These are phyloP conservation scores for Enteromius thamalakanensis DNA, from an alignment of 2,797 vertebrate species.

Conservation along the genomic window DNA sequence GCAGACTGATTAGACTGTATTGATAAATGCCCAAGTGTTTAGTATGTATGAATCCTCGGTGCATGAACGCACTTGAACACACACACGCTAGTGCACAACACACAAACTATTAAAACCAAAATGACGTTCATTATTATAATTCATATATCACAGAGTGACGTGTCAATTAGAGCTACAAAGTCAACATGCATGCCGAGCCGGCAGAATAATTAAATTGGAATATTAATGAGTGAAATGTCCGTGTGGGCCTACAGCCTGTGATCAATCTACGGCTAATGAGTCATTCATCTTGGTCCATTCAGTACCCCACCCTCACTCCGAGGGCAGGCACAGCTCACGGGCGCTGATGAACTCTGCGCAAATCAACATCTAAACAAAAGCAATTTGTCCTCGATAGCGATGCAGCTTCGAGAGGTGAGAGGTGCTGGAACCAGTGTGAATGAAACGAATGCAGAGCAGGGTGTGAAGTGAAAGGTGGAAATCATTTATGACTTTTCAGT, in stretches of 20 bases:
- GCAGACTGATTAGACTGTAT: neutral
- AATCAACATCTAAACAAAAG: constrained; percentile 74
- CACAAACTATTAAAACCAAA: constrained; percentile 63
- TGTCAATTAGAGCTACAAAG: constrained; percentile 73
- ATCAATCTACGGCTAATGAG: constrained; percentile 80
- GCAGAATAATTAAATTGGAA: constrained; percentile 79
- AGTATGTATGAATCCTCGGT: constrained; percentile 39
- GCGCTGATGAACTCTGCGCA: constrained; percentile 64
- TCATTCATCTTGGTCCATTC: constrained; percentile 74
- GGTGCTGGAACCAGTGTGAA: constrained; percentile 40
- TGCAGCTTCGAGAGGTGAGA: constrained; percentile 43
- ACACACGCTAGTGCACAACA: constrained; percentile 46
- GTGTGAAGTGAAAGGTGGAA: neutral
- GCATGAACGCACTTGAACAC: constrained; percentile 45
- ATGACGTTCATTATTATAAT: constrained; percentile 76
- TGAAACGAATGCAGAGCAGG: constrained; percentile 7
- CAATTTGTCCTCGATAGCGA: constrained; percentile 62
- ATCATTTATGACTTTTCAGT: constrained; percentile 5
- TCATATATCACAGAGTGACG: constrained; percentile 74
- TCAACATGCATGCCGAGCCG: constrained; percentile 69
- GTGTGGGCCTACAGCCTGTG: constrained; percentile 70
- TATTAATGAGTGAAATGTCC: constrained; percentile 77
- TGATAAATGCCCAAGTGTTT: constrained; percentile 24
- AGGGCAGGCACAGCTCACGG: constrained; percentile 54
- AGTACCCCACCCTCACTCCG: constrained; percentile 60